phyloP scores from a whole-genome alignment of 2,888 invertebrate species.

The Lithophane ornitopus region DNA sequence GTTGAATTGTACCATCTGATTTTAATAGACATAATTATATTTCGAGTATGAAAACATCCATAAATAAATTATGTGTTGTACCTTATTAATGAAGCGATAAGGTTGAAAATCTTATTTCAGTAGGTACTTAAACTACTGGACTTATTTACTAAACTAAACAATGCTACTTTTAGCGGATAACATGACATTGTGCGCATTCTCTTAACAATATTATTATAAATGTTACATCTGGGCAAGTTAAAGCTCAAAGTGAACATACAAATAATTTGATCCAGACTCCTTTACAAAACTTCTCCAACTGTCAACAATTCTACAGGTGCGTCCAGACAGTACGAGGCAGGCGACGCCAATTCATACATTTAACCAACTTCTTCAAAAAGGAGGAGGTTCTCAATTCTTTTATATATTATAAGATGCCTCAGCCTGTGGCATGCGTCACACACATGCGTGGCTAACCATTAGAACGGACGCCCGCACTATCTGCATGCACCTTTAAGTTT shows the following conservation, averaged over 20 bases:
- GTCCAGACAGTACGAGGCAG: neutral
- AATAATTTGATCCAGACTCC: conserved; percentile 8
- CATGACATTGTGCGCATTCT: conserved; percentile 50
- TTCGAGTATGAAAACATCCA: conserved; percentile 12
- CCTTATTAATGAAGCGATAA: conserved; percentile 30
- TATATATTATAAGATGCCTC: no score
- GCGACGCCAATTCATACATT: neutral
- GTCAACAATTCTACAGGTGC: neutral
- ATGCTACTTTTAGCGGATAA: conserved; percentile 35
- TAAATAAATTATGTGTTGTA: conserved; percentile 16
- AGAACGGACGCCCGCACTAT: neutral
- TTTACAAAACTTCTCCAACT: conserved; percentile 6
- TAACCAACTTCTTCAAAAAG: no score
- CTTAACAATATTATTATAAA: conserved; percentile 7
- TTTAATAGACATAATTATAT: conserved; percentile 22
- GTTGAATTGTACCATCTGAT: conserved; percentile 26
- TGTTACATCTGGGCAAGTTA: conserved; percentile 31
- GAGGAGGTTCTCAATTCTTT: no score
- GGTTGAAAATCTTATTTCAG: conserved; percentile 29
- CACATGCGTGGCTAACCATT: neutral
- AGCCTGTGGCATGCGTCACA: neutral
- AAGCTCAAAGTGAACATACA: neutral
- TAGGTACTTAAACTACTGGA: conserved; percentile 15
- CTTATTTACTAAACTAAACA: conserved; percentile 22
- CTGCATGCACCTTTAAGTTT: neutral